Evolutionary conservation across 2,797 vertebrate species (phyloP).

Genomic region (Delichon dasypus): DNA sequence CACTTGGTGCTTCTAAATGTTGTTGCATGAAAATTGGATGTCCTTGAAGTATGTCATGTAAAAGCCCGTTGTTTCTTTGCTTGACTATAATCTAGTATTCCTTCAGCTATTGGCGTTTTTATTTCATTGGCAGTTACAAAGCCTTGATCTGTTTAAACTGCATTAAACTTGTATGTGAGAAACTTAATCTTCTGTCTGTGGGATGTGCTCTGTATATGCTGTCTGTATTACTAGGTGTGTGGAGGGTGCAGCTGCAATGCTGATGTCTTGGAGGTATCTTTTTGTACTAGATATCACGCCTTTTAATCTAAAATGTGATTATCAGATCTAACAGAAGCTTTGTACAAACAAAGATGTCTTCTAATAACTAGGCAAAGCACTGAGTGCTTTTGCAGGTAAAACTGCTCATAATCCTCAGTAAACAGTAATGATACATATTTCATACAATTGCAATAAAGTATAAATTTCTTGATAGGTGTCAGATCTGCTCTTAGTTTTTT

Average conservation of each 20-base stretch:
- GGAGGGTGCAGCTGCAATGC: neutral
- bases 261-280: neutral
- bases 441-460: neutral
- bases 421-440: neutral
- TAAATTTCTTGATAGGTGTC: neutral
- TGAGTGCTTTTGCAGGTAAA: neutral
- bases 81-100: neutral
- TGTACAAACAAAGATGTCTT: neutral
- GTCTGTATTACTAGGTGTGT: neutral
- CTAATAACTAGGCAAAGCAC: neutral
- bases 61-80: neutral
- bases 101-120: neutral
- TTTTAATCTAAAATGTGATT: neutral
- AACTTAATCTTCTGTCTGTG: neutral
- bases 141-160: neutral
- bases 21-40: neutral
- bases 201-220: neutral
- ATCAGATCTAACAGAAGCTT: neutral
- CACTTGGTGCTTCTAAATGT: neutral
- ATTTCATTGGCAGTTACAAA: neutral
- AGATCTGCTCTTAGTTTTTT: neutral
- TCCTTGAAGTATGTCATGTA: neutral
- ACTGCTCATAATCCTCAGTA: neutral
- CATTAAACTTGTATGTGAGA: neutral
- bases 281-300: neutral